Evolutionary conservation across 2,888 invertebrate genomes (phyloP), one percentile per base, ranked within the genome.

Genomic region (Mylabris sibirica): DNA sequence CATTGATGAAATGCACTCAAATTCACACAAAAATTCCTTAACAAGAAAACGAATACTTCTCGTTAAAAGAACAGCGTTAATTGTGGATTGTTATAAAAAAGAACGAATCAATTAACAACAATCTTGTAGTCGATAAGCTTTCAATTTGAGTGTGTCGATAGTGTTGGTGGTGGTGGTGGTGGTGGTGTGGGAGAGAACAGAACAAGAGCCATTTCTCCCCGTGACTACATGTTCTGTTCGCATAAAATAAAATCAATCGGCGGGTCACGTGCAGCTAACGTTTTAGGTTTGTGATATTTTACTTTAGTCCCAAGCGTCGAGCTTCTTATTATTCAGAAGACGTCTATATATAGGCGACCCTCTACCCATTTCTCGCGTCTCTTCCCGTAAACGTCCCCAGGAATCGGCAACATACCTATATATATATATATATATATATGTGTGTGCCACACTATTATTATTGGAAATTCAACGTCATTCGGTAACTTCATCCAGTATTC

Each of bases 241-340:
- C 80, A 82, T 83, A 83, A 84, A 85, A 84, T 83, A 84, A 85
- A 85, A 85, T 85, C 85, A 84, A 84, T 85, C 84, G 84, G 77
- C 81, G 77, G 82, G 85, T 84, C 85, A 85, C 85, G 84, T 84
- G 84, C 84, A 79, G 74, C 83, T 83, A 84, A 84, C 85, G 84
- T 84, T 84, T 84, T 84, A 82, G 84, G 84, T 84, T 84, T 84
- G 83, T 84, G 85, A 85, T 85, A 85, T 85, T 85, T 85, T 84
- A 85, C 84, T 85, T 84, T 83, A 75, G 74, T 64, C 63, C 63
- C 63, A 60, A 66, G 68, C 71, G 71, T 66, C 72, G 72, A 72
- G 78, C 77, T 77, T 78, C 81, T 84, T 84, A 83, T 83, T 84
- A 84, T 84, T 84, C 84, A 79, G 79, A 76, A 76, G 78, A 79